These are phyloP conservation scores for Clarias pachynema DNA, from an alignment of 2,797 vertebrate genomes.

Conservation along the genomic window DNA sequence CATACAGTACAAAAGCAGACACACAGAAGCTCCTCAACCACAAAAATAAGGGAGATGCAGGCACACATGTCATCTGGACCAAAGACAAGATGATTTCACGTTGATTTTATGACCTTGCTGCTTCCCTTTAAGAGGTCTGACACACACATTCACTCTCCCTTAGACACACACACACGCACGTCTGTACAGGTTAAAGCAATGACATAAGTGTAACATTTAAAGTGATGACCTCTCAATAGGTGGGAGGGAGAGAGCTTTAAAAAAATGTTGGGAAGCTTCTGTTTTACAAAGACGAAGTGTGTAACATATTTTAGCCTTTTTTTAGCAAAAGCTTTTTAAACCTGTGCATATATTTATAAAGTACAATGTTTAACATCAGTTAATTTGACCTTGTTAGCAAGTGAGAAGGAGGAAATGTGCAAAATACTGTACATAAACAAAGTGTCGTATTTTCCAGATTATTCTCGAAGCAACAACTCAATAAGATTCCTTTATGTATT, in stretches of 20 bases:
- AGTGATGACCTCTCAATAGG: conserved; percentile 30
- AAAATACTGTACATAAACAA: neutral
- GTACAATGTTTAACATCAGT: neutral
- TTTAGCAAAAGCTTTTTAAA: neutral
- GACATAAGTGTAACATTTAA: conserved; percentile 46
- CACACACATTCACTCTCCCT: conserved; percentile 35
- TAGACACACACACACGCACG: conserved; percentile 36
- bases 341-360: neutral
- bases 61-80: conserved; percentile 39
- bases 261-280: no score
- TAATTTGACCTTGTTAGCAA: neutral
- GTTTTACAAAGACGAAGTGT: neutral
- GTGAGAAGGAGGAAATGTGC: neutral
- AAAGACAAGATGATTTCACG: conserved; percentile 50
- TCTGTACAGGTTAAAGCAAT: conserved; percentile 48
- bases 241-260: neutral
- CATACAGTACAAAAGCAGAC: neutral
- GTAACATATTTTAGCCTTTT: neutral
- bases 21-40: neutral
- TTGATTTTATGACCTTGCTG: conserved; percentile 42
- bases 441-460: neutral
- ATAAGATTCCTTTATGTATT: neutral
- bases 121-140: conserved; percentile 37
- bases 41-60: conserved; percentile 11
- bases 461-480: neutral